phyloP scores from a whole-genome alignment of 2,888 invertebrate species.

The Cantharis nigra region DNA sequence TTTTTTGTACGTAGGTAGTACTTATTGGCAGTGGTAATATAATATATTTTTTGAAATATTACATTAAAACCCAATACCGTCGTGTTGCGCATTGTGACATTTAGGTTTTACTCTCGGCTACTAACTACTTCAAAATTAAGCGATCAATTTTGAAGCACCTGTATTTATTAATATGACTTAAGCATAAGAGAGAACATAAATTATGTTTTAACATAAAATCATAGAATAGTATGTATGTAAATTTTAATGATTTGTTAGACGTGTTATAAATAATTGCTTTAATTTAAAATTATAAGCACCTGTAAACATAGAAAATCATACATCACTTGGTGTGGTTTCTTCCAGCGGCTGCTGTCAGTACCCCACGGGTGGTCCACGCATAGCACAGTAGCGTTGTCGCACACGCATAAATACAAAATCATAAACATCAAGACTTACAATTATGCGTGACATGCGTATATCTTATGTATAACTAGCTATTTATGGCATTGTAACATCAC shows the following conservation, averaged over 20 bases:
- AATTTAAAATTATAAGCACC: slow-evolving; percentile 30
- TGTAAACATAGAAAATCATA: slow-evolving; percentile 30
- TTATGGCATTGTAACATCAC: slow-evolving; percentile 6
- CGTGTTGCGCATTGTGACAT: too few relatives aligned
- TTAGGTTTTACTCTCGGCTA: neutral
- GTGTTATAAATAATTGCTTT: slow-evolving; percentile 12
- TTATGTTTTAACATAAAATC: neutral
- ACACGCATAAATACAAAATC: slow-evolving; percentile 32
- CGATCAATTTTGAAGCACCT: neutral
- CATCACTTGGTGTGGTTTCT: slow-evolving; percentile 23
- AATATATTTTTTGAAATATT: neutral
- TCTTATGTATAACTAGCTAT: slow-evolving; percentile 4
- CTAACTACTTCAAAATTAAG: neutral
- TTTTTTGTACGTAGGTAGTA: neutral
- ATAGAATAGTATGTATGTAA: neutral
- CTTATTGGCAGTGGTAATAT: neutral
- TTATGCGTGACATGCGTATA: slow-evolving; percentile 19
- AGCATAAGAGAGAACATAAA: neutral
- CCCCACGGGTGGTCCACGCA: slow-evolving; percentile 43
- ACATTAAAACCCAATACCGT: slow-evolving; percentile 3
- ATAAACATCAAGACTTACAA: slow-evolving; percentile 20
- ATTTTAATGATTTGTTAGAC: slow-evolving; percentile 8
- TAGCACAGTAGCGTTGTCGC: slow-evolving; percentile 35
- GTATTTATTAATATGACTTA: slow-evolving; percentile 26
- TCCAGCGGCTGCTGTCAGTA: slow-evolving; percentile 30